Base-by-base conservation (phyloP, 2,113 vertebrate species). In the Pterocles orientalis region DNA sequence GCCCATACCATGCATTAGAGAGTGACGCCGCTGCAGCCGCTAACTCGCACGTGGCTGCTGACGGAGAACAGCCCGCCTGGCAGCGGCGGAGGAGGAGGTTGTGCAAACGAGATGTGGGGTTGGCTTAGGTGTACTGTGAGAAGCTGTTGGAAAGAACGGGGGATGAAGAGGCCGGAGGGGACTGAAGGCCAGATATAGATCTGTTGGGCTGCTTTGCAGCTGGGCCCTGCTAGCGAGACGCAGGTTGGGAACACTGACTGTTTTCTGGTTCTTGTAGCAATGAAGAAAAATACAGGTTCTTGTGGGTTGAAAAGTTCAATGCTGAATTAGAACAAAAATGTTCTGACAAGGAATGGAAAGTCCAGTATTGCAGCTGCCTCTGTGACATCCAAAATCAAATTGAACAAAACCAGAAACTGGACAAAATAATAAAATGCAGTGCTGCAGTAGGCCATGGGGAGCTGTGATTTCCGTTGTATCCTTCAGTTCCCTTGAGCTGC, bases 1-100 rank as follows among this genome's bases (percentile, higher is more conserved):
- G 77, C 24, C 64, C 10, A 0, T 6, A 3, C 36, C 8, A 7
- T 0, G 56, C 6, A 2, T 11, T n/a, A 19, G 33, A 60, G 47
- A 20, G 77, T 28, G 91, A 57, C 24, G 14, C 14, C 24, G 78
- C 77, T 53, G 58, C 3, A 18, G 73, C 72, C 19, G 1, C 88
- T 51, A 21, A 9, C 48, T 25, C 3, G 19, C 62, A 3, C 6
- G 13, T 21, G 78, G 91, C 58, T 69, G 61, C 82, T n/a, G 86
- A 8, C 39, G 3, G 26, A 34, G 88, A 72, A 1, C 53, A 24
- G 62, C 18, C 7, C 6, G 82, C 48, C 73, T 23, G 88, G 88
- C 96, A 71, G 78, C 31, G 1, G 31, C 3, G 1, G 45, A 12
- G 81, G 2, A 3, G 23, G 39, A 41, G 48, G 21, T 4, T 33